Percentiles rank a stretch among this genome's conserved stretches.
These are phyloP conservation scores for Steinernema feltiae DNA, from an alignment of 1,140 invertebrate genomes.

Conservation along the genomic window DNA sequence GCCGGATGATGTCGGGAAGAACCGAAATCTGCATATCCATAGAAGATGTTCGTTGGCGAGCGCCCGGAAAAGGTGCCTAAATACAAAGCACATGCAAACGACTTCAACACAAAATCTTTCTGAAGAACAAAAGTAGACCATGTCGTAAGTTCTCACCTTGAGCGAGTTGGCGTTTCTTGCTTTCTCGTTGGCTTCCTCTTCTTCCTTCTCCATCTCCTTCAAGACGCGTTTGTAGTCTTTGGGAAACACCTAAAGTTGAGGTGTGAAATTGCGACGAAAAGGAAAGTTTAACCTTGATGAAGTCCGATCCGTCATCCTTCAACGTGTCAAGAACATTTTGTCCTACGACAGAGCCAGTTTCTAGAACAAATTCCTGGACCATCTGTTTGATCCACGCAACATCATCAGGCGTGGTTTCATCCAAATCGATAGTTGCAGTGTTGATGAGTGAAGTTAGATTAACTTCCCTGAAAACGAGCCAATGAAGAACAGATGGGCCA, in stretches of 20 bases:
- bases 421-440: slow-evolving; percentile 53
- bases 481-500: not conserved
- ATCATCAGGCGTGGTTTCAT: slow-evolving; percentile 66
- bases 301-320: slow-evolving; percentile 71
- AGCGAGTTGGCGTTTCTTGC: slow-evolving; percentile 48
- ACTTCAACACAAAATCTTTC: not conserved
- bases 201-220: slow-evolving; percentile 68
- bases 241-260: too few relatives aligned
- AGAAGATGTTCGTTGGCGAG: slow-evolving; percentile 42
- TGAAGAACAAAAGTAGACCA: slow-evolving; percentile 16
- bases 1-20: slow-evolving; percentile 7
- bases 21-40: slow-evolving; percentile 56
- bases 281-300: slow-evolving; percentile 89
- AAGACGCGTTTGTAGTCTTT: slow-evolving; percentile 89
- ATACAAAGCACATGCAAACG: slow-evolving; percentile 23
- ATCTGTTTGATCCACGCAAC: slow-evolving; percentile 72
- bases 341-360: slow-evolving; percentile 83
- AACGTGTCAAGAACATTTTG: slow-evolving; percentile 73
- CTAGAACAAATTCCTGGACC: slow-evolving; percentile 77
- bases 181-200: slow-evolving; percentile 35
- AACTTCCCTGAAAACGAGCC: slow-evolving; percentile 34
- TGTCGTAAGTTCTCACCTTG: slow-evolving; percentile 55
- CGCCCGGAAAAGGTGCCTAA: slow-evolving; percentile 19
- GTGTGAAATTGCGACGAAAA: too few relatives aligned
- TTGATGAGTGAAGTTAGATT: slow-evolving; percentile 44